Conservation (phyloP, 2,113 vertebrate genomes). For the Nesoenas mayeri region DNA sequence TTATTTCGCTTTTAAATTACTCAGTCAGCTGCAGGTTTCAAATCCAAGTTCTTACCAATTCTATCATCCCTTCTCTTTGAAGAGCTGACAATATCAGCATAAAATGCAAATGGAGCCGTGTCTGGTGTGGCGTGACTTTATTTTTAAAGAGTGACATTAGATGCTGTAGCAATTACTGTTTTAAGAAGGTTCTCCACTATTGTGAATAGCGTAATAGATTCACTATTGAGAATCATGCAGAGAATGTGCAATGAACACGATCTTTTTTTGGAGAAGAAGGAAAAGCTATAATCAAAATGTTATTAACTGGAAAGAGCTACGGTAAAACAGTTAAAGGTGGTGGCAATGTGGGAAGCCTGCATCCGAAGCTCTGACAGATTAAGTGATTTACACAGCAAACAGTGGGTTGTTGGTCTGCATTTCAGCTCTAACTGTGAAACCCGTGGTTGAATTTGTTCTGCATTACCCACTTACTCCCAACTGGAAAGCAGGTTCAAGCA, state of each 20-base stretch:
- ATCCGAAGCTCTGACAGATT: background rate
- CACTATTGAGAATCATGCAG: background rate
- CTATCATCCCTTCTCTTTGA: background rate
- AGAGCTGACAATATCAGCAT: background rate
- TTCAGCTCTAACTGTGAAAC: background rate
- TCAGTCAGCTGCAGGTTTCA: background rate
- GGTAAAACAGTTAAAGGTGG: background rate
- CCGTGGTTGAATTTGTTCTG: background rate
- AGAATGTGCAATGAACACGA: background rate
- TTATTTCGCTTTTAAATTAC: background rate
- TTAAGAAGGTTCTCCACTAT: background rate
- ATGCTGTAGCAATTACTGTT: background rate
- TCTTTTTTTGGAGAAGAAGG: background rate
- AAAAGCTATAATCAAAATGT: background rate
- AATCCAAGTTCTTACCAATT: background rate
- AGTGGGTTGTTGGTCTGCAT: background rate
- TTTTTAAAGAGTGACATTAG: background rate
- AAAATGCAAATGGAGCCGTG: background rate
- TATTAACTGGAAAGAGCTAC: background rate
- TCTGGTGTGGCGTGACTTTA: background rate
- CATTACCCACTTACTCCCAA: background rate
- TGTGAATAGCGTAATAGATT: background rate
- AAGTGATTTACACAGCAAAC: background rate
- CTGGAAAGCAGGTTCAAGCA: background rate
- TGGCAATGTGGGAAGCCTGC: background rate